These are phyloP conservation scores for Pardalotus punctatus DNA, from an alignment of 2,113 vertebrate species.

Conservation along the genomic window DNA sequence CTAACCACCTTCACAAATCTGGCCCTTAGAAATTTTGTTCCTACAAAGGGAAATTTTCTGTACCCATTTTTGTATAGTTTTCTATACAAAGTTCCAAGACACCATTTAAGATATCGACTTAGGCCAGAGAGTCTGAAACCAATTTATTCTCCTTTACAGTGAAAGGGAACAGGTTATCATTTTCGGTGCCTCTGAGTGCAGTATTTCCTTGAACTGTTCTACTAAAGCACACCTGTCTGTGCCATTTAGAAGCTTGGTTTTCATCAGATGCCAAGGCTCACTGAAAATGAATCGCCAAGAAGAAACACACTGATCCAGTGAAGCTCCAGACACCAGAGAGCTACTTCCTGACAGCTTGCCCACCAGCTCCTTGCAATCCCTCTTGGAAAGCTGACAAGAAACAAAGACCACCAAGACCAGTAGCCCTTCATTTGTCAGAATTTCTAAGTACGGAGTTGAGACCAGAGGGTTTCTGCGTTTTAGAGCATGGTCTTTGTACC, in stretches of 20 bases:
- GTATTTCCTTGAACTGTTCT: not conserved
- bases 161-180: not conserved
- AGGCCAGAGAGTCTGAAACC: not conserved
- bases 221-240: not conserved
- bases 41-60: not conserved
- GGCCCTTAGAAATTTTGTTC: not conserved
- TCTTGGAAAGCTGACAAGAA: not conserved
- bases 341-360: not conserved
- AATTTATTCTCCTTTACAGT: not conserved
- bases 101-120: not conserved
- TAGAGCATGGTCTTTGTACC: fast-evolving
- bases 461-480: not conserved
- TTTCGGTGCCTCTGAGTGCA: not conserved
- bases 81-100: not conserved
- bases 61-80: not conserved
- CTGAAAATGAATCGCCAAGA: not conserved
- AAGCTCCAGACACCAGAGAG: not conserved
- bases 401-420: not conserved
- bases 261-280: not conserved
- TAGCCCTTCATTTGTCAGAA: not conserved
- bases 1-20: not conserved
- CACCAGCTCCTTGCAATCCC: not conserved
- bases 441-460: not conserved
- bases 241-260: not conserved
- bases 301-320: not conserved